Conservation (phyloP, 2,797 vertebrate genomes). For the Channa striata region DNA sequence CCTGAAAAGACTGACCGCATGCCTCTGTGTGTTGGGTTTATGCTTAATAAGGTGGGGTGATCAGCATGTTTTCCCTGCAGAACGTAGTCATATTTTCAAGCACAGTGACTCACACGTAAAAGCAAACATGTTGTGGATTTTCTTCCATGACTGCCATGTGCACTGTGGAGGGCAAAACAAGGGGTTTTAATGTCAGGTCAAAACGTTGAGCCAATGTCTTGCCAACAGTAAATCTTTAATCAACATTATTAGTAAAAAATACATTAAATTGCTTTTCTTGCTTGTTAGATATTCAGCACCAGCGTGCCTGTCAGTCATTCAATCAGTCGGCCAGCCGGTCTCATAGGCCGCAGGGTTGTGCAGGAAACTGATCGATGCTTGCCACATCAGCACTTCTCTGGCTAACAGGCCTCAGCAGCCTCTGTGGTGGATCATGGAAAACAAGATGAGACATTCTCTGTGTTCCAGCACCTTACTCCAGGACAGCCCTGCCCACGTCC, state of each 20-base stretch:
- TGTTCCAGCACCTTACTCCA: slow-evolving; percentile 37
- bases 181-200: not conserved
- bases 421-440: slow-evolving; percentile 49
- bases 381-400: slow-evolving; percentile 75
- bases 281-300: slow-evolving; percentile 27
- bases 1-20: not conserved
- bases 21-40: not conserved
- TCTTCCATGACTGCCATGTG: not conserved
- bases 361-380: slow-evolving; percentile 69
- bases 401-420: slow-evolving; percentile 57
- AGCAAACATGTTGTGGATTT: not conserved
- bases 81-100: not conserved
- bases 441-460: slow-evolving; percentile 47
- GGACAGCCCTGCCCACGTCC: slow-evolving; percentile 34
- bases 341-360: slow-evolving; percentile 47
- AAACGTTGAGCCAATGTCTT: not conserved
- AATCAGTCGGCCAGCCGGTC: slow-evolving; percentile 43
- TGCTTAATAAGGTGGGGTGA: not conserved
- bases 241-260: not conserved
- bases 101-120: not conserved
- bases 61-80: not conserved
- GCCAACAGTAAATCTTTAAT: too few species aligned
- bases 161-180: not conserved
- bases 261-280: slow-evolving; percentile 20
- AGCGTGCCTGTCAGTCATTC: slow-evolving; percentile 34